These are phyloP conservation scores for chimpanzee (Pan troglodytes) DNA, from an alignment of 2,113 vertebrate genomes.

Conservation along the genomic window NHGRI_mPanTro3-v2.1_pri NC_072409.2:70065001-70065500, in stretches of 20 bases:
- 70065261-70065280: background rate
- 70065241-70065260: slow-evolving; percentile 28
- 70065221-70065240: background rate
- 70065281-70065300: background rate
- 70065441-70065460: background rate
- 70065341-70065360: slow-evolving; percentile 5
- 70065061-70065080: background rate
- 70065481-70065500: background rate
- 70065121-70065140: slow-evolving; percentile 6
- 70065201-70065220: background rate
- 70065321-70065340: background rate
- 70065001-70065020: slow-evolving; percentile 52
- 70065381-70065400: background rate
- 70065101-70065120: slow-evolving; percentile 36
- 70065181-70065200: slow-evolving; percentile 40
- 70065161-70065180: slow-evolving; percentile 47
- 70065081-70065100: background rate
- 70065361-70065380: background rate
- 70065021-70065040: background rate
- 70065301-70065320: slow-evolving; percentile 32
- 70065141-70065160: background rate
- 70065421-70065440: background rate
- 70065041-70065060: background rate
- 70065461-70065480: background rate
- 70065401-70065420: background rate